A percentile compares a stretch with the other conserved stretches of the same genome.
phyloP scores from a whole-genome alignment of 2,113 vertebrate genomes.

The Meles meles region DNA sequence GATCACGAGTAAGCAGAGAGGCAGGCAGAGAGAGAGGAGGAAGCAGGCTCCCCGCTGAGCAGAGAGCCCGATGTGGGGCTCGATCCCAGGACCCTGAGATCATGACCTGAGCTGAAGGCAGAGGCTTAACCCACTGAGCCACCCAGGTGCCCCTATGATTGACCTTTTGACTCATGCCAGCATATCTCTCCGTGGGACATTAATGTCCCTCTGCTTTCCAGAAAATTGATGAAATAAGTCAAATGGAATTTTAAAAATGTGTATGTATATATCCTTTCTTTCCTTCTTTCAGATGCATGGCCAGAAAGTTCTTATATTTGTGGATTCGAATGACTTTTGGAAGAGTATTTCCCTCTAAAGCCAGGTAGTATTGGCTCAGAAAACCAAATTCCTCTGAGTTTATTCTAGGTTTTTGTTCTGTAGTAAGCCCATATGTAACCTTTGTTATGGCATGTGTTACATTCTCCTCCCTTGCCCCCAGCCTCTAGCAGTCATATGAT shows the following conservation, averaged over 20 bases:
- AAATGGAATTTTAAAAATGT: constrained; percentile 3
- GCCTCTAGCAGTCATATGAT: background rate
- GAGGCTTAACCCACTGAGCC: no score
- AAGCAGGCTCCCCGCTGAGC: no score
- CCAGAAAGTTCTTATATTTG: constrained; percentile 90
- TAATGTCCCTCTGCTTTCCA: background rate
- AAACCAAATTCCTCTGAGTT: background rate
- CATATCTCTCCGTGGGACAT: background rate
- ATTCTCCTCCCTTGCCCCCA: background rate
- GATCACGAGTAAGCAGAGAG: no score
- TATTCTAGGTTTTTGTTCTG: background rate
- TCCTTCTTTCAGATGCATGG: constrained; percentile 85
- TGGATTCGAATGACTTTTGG: constrained; percentile 93
- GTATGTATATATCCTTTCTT: background rate
- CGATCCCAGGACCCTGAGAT: no score
- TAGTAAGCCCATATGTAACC: background rate
- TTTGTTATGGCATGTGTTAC: background rate
- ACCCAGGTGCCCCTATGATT: no score
- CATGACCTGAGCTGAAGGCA: no score
- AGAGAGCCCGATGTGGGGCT: no score
- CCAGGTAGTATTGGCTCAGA: constrained; percentile 83
- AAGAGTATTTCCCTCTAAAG: constrained; percentile 85
- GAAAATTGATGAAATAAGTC: background rate
- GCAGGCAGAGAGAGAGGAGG: no score
- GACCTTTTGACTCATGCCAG: background rate